phyloP scores from a whole-genome alignment of 2,113 vertebrate species.

The Oplegnathus fasciatus region DNA sequence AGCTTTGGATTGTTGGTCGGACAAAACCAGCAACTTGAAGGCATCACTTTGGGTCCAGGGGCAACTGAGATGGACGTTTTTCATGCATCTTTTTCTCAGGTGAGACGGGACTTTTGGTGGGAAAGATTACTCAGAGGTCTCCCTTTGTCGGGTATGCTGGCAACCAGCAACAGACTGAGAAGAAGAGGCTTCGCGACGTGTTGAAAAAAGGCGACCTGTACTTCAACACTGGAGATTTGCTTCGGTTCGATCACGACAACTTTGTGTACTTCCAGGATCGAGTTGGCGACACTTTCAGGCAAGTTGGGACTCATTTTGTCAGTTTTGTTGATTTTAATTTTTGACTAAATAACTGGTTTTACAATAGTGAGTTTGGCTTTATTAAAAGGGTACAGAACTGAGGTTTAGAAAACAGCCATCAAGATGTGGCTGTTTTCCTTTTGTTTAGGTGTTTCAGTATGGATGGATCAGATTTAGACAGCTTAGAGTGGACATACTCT shows the following conservation, averaged over 20 bases:
- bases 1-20: neutral
- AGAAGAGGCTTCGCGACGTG: constrained; percentile 90
- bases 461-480: neutral
- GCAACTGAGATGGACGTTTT: neutral
- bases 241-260: constrained; percentile 84
- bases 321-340: neutral
- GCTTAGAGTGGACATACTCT: neutral
- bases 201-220: constrained; percentile 91
- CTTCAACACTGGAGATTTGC: constrained; percentile 88
- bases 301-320: constrained; percentile 12
- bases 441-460: neutral
- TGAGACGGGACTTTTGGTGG: constrained; percentile 90
- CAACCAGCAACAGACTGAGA: constrained; percentile 87
- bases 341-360: neutral
- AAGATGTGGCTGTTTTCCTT: neutral
- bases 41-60: neutral
- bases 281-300: constrained; percentile 95
- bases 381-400: neutral
- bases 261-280: constrained; percentile 96
- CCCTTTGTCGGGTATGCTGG: constrained; percentile 91
- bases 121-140: constrained; percentile 84
- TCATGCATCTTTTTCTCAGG: constrained; percentile 75
- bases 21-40: neutral
- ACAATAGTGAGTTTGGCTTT: neutral
- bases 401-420: too few relatives aligned